phyloP scores from a whole-genome alignment of 2,797 vertebrate genomes.

The Strix occidentalis region DNA sequence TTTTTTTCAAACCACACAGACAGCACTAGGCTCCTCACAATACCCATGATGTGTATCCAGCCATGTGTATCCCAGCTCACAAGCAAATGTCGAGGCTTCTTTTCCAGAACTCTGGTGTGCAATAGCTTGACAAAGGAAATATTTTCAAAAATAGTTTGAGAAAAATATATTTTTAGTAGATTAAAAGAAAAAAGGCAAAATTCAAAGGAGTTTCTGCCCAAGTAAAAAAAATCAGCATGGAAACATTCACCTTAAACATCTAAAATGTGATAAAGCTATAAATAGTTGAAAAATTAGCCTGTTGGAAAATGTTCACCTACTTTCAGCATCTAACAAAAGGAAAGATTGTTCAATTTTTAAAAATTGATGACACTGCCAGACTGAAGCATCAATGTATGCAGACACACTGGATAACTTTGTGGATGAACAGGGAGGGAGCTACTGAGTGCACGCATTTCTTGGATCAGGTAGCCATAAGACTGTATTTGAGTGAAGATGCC shows the following conservation, averaged over 20 bases:
- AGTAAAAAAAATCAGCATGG: not conserved
- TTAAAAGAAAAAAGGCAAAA: not conserved
- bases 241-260: not conserved
- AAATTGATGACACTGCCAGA: not conserved
- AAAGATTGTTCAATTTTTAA: not conserved
- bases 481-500: not conserved
- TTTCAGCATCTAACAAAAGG: not conserved
- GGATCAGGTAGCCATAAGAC: not conserved
- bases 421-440: not conserved
- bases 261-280: not conserved
- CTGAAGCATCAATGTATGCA: not conserved
- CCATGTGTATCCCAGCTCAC: not conserved
- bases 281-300: not conserved
- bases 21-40: not conserved
- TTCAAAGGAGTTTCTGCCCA: not conserved
- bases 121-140: not conserved
- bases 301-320: not conserved
- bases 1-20: not conserved
- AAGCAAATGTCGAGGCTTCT: not conserved
- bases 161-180: not conserved
- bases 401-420: not conserved
- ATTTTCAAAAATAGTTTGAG: not conserved
- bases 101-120: not conserved
- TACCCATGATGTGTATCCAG: not conserved
- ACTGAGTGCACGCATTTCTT: not conserved